Evolutionary conservation across 2,888 invertebrate species (phyloP), one percentile per base, ranked within the genome.

Genomic region (Oligia fasciuncula): DNA sequence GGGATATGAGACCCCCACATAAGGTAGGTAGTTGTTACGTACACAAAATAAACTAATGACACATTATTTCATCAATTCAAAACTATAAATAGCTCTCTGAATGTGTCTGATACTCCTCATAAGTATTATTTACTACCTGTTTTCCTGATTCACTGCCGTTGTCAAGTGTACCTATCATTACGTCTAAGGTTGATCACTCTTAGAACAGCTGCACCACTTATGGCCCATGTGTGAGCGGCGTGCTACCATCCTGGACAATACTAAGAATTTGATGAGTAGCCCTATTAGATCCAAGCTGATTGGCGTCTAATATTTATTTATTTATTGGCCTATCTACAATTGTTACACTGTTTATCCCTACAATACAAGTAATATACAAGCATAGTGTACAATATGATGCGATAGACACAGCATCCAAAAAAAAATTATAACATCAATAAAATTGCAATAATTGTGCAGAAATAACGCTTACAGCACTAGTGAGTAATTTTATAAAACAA

Each of bases 51-150:
- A 43, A 43, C 17, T 0, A 43, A 79, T 69, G 69, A 62, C 49
- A 51, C 43, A 79, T 62, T 4, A n/a, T 4, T 8, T 69, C 17
- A 70, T 69, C 23, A 79, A 29, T 29, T 23, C 2, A 35, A 43
- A 40, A 69, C 51, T 78, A 79, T 78, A 14, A 70, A 78, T 78
- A 69, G 1, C 23, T 40, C 57, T 40, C n/a, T 17, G 29, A n/a
- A 79, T 17, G 17, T 51, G 23, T 29, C 40, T 60, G 49, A 57
- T 29, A 17, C 23, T n/a, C 40, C 11, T 40, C 23, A 63, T 1
- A 51, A 51, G 19, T 63, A 11, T 19, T 63, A 63, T 35, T 35
- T 35, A 35, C 19, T 65, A 40, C n/a, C 5, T 14, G 19, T 43
- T 60, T 79, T 78, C 60, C 60, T 35, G 5, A 29, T 35, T 54